These are phyloP conservation scores for Martes martes DNA, from an alignment of 2,113 vertebrate species.

Conservation along the genomic window DNA sequence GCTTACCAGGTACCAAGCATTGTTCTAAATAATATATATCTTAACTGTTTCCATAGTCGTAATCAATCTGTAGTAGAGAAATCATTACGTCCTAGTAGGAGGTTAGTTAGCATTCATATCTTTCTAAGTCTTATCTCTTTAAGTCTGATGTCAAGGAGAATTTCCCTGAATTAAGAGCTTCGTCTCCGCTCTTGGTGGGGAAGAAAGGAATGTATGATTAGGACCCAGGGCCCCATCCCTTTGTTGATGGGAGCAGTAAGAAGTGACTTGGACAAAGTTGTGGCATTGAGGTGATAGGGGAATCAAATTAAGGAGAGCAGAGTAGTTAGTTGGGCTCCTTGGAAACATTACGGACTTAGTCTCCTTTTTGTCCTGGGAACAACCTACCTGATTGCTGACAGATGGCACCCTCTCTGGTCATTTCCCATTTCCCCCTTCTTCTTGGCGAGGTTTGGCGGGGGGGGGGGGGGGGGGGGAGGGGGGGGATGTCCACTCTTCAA, in stretches of 20 bases:
- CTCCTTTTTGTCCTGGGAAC: neutral
- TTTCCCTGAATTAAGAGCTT: neutral
- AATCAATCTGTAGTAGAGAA: neutral
- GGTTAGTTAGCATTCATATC: neutral
- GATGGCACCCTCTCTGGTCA: neutral
- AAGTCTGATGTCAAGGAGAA: neutral
- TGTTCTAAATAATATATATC: neutral
- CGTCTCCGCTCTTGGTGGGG: neutral
- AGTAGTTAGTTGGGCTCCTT: neutral
- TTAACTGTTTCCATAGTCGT: neutral
- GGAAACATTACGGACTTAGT: neutral
- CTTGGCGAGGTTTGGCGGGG: neutral
- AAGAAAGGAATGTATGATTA: neutral
- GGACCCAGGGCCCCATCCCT: neutral
- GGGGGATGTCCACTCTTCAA: neutral
- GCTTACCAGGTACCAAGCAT: neutral
- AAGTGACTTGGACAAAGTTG: neutral
- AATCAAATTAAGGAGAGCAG: neutral
- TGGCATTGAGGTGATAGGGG: neutral
- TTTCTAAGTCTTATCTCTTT: neutral
- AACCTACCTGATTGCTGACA: neutral
- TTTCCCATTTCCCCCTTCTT: neutral
- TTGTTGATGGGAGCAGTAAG: neutral
- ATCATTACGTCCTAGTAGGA: neutral
- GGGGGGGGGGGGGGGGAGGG: neutral